Base-by-base conservation (phyloP, 2,113 vertebrate species). In the Cinclus mexicanus region DNA sequence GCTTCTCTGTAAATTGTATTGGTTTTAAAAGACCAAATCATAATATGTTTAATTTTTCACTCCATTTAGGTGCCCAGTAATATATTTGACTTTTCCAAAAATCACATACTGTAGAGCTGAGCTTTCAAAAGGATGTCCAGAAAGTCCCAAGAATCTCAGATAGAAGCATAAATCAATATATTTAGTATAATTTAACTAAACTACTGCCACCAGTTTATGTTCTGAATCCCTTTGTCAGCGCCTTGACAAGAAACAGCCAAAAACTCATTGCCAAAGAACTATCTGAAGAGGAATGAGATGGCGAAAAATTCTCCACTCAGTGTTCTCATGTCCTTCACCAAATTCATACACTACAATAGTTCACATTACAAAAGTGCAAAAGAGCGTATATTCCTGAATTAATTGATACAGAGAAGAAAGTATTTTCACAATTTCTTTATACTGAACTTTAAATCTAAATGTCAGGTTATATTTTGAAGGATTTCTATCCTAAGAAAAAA, bases 141-240 rank as follows among this genome's bases (percentile, higher is more conserved):
- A 95, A 93, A 47, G 18, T 90, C 92, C 61, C 46, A 92, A 64
- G 64, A 50, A 94, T 93, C 91, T 76, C 77, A 96, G 75, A 79
- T 4, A 68, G 39, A 92, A 86, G 29, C 42, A 87, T 65, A 84
- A 91, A 90, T 95, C 89, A 93, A 80, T 95, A 78, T 12, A 41
- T 29, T 92, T 79, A 77, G 35, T 90, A 59, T 83, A 91, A 94
- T 88, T 80, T 85, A 88, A 87, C 74, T 82, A 91, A 95, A 72
- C 53, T 70, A 80, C 55, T 90, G 47, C 65, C 29, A 72, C 53
- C n/a, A 70, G 49, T 87, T 95, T 87, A 64, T 68, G 29, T 37
- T 93, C 63, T 61, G 33, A 56, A 37, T 80, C 49, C 10, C 81
- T 94, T 93, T 95, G 42, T 95, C 75, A 86, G 21, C 64, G 12